phyloP scores from a whole-genome alignment of 2,113 vertebrate genomes.

The Bettongia penicillata region DNA sequence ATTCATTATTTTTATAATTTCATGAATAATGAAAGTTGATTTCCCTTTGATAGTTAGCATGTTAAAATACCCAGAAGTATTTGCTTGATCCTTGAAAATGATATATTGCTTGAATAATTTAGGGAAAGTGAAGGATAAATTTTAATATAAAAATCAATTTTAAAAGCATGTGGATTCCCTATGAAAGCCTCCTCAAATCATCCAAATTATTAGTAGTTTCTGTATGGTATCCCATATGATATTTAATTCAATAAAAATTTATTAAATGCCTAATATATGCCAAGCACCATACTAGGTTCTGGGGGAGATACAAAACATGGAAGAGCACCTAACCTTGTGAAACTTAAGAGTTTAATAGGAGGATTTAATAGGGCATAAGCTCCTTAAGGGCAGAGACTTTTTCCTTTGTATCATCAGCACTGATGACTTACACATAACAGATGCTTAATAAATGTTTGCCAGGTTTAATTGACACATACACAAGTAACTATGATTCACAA shows the following conservation, averaged over 20 bases:
- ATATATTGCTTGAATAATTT: not conserved
- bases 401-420: not conserved
- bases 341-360: not conserved
- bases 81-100: not conserved
- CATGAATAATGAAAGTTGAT: not conserved
- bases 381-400: not conserved
- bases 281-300: not conserved
- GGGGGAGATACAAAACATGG: too few relatives aligned
- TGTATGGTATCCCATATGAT: not conserved
- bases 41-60: not conserved
- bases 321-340: not conserved
- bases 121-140: not conserved
- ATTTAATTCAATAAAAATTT: not conserved
- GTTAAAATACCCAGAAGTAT: not conserved
- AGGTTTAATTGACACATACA: not conserved
- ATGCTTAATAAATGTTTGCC: not conserved
- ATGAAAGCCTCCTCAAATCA: constrained; percentile 18
- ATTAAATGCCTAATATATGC: not conserved
- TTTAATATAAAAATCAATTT: constrained; percentile 3
- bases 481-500: not conserved
- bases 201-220: not conserved
- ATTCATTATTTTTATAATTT: not conserved
- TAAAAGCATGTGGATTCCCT: not conserved
- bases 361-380: not conserved
- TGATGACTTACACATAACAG: not conserved